Conservation (phyloP, 2,888 invertebrate genomes). For the Hemithea aestivaria region DNA sequence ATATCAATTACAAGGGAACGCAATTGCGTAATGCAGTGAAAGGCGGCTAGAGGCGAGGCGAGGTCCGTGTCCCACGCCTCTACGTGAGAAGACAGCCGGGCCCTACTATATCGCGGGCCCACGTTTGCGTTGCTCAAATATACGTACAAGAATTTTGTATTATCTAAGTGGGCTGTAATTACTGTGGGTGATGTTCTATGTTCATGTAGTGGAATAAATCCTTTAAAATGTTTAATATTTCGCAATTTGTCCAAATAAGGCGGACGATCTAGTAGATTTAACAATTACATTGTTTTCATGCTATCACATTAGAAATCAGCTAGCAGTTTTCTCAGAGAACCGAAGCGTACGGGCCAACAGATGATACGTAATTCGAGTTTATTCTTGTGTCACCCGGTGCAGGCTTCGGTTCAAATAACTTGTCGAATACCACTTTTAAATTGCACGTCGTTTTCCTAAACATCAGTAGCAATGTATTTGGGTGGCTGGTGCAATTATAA, state of each 20-base stretch:
- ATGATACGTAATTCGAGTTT: slow-evolving; percentile 34
- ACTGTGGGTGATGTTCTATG: slow-evolving; percentile 20
- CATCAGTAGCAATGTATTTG: too few relatives aligned
- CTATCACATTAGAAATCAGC: slow-evolving; percentile 12
- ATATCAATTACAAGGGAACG: slow-evolving; percentile 62
- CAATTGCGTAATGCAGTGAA: slow-evolving; percentile 52
- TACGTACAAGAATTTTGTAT: slow-evolving; percentile 24
- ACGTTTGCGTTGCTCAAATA: slow-evolving; percentile 30
- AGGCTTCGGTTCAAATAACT: too few relatives aligned
- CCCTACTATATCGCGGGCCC: slow-evolving; percentile 15
- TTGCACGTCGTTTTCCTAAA: too few relatives aligned
- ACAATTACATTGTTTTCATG: too few relatives aligned
- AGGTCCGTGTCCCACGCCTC: slow-evolving; percentile 38
- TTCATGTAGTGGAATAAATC: too few relatives aligned
- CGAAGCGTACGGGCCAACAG: slow-evolving; percentile 27
- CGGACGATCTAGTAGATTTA: too few relatives aligned
- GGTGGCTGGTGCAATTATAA: too few relatives aligned
- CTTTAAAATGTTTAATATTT: too few relatives aligned
- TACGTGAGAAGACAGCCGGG: slow-evolving; percentile 30
- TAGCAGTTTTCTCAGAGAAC: slow-evolving; percentile 31
- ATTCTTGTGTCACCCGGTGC: slow-evolving; percentile 32
- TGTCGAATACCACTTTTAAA: too few relatives aligned
- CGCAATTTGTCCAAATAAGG: too few relatives aligned
- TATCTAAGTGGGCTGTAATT: slow-evolving; percentile 10
- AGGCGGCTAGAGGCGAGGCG: slow-evolving; percentile 37